Evolutionary conservation across 2,888 invertebrate genomes (phyloP), one percentile per base, ranked within the genome.

Genomic region (Archips xylosteana): DNA sequence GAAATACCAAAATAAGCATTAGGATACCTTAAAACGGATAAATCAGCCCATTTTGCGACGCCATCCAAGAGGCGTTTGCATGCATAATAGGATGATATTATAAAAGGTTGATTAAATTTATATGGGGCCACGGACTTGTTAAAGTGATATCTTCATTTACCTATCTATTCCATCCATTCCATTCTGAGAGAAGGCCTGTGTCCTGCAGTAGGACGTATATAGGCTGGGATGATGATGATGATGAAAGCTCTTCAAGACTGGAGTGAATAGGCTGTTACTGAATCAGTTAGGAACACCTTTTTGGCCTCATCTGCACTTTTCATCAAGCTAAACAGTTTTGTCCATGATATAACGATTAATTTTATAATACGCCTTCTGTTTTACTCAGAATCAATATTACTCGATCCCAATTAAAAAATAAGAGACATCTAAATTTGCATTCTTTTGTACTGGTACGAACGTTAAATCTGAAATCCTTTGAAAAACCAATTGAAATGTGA

Each of bases 1-100:
- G 66, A 71, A 67, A 62, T 71, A 45, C 61, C 5, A 15, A 61
- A 62, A 32, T 13, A 32, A 61, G 3, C 45, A 62, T 66, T 71
- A 67, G 15, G 39, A 39, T 42, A 36, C 34, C 51, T 71, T 42
- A 10, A 51, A 71, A 8, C 42, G 66, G 51, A 65, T 65, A n/a
- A 71, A 54, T 66, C 54, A 66, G 45, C 47, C 57, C 39, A 49
- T 59, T 49, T 67, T 57, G 32, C 32, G 34, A 13, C 39, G 4
- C 34, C 23, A 63, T 67, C 12, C 6, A 49, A 47, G 13, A 49
- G 34, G 13, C 59, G 42, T 54, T 62, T 34, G 61, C 54, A 61
- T 71, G 60, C 65, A 23, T 65, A 71, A 65, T 71, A 1, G 13
- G 12, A 12, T 32, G n/a, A 45, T 23, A 59, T 57, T 70, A 47